Base-by-base conservation (phyloP, 2,888 invertebrate genomes). In the Ischnura elegans region DNA sequence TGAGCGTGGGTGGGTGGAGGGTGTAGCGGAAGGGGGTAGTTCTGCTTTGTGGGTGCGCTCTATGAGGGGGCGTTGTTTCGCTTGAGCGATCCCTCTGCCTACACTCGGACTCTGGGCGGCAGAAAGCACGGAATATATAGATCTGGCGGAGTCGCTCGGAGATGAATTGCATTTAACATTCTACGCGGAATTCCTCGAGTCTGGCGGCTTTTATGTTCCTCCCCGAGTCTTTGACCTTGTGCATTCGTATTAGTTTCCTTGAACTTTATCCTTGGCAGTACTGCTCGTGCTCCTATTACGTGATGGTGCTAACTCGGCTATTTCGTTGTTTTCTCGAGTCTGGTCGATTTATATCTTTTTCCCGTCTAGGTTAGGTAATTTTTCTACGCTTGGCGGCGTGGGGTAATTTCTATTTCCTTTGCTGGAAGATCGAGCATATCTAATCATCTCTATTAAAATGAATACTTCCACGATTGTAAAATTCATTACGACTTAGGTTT, bases 11-110 rank as follows among this genome's bases (percentile, higher is more conserved):
- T 3, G 76, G 36, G 76, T 29, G 13, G 61, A n/a, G 61, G 8
- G 29, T 29, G n/a, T 76, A 25, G 21, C 13, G 25, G 61, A 25
- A 76, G 36, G 76, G 76, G 76, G 36, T 29, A 36, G 76, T 19
- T 51, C 8, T 36, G 76, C 25, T 36, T 36, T 16, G 61, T 21
- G 76, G 76, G 76, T 8, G 76, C 36, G n/a, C 25, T 8, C 25
- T 76, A 16, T 36, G 29, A 36, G 76, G 29, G 21, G n/a, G 8
- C 36, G 36, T 29, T 6, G 61, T 4, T 6, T 61, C 61, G 76
- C 76, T 21, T 76, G 29, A 36, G 76, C 76, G 76, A 76, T 76
- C 76, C 76, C 36, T 76, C 36, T 76, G 76, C n/a, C n/a, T n/a
- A 36, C 29, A 76, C 10, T 76, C n/a, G 76, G 36, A 8, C 66